phyloP scores from a whole-genome alignment of 2,113 vertebrate genomes.

The Nyctibius bracteatus region DNA sequence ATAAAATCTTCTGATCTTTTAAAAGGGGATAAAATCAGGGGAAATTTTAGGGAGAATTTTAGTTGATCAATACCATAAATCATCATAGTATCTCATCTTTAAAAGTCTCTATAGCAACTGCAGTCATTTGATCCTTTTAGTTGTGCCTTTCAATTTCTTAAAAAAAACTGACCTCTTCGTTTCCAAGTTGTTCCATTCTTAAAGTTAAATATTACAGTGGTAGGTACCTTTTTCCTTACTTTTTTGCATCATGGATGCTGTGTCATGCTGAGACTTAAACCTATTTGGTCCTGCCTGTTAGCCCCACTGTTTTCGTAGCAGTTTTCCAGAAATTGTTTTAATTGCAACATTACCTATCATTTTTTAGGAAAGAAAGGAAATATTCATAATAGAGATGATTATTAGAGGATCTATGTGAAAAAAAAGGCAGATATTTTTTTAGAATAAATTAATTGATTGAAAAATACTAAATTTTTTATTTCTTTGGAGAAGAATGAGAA shows the following conservation, averaged over 20 bases:
- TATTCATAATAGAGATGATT: not conserved
- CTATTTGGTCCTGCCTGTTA: not conserved
- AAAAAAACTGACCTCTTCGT: not conserved
- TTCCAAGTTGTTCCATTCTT: not conserved
- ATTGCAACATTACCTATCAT: not conserved
- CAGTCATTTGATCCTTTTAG: not conserved
- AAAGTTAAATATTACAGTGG: not conserved
- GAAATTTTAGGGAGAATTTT: not conserved
- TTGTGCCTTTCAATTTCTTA: not conserved
- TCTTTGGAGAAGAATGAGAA: not conserved
- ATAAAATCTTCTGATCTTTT: not conserved
- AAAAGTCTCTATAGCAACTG: not conserved
- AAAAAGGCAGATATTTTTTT: not conserved
- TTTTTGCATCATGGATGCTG: not conserved
- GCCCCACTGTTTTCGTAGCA: fast-evolving
- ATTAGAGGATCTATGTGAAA: not conserved
- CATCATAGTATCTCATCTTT: not conserved
- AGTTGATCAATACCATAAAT: not conserved
- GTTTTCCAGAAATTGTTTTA: not conserved
- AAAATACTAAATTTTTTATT: not conserved
- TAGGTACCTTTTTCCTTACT: not conserved
- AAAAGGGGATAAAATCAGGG: not conserved
- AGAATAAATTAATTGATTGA: not conserved
- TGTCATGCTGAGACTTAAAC: not conserved
- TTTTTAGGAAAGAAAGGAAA: not conserved